Conservation (phyloP, 2,888 invertebrate genomes). For the Chironomus riparius region DNA sequence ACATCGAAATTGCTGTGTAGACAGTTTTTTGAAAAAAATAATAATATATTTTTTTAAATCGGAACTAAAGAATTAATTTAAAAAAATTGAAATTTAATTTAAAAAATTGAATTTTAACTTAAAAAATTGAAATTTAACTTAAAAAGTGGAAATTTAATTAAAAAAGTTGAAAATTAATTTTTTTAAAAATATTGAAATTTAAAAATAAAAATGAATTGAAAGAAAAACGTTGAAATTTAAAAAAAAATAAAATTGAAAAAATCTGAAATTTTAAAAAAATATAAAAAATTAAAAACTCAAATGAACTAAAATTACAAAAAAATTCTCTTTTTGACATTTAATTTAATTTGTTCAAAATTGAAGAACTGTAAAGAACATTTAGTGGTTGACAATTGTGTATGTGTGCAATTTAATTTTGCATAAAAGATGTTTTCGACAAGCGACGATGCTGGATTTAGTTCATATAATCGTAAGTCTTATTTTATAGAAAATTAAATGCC, state of each 20-base stretch:
- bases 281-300: neutral
- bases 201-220: neutral
- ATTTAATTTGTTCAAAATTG: neutral
- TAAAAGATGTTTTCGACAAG: slow-evolving; percentile 41
- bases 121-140: neutral
- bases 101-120: neutral
- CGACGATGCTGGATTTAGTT: slow-evolving; percentile 45
- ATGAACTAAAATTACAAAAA: neutral
- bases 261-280: neutral
- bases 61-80: too few relatives aligned
- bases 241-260: neutral
- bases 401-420: neutral
- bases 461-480: slow-evolving; percentile 42
- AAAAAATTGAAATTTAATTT: neutral
- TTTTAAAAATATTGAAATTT: neutral
- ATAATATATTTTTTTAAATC: too few relatives aligned
- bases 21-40: too few relatives aligned
- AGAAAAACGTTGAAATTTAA: neutral
- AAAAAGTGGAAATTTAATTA: neutral
- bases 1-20: slow-evolving; percentile 24
- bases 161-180: neutral
- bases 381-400: slow-evolving; percentile 6
- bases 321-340: neutral
- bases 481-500: too few relatives aligned
- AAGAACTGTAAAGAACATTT: neutral